Base-by-base conservation (phyloP, 2,797 vertebrate species). In the Heterohyrax brucei region DNA sequence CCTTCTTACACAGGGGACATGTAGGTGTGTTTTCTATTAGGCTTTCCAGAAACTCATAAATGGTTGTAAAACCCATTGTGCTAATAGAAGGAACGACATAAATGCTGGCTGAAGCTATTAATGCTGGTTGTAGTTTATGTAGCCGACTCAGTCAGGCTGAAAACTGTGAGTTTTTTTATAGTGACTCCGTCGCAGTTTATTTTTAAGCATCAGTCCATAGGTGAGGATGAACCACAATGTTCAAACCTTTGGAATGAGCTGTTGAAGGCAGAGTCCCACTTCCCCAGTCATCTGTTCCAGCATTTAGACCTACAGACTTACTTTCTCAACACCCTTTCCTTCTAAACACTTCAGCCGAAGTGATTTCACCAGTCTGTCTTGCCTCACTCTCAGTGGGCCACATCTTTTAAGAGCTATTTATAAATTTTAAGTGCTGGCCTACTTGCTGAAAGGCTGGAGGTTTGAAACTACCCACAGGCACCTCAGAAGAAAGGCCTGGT, bases 31-130 rank as follows among this genome's bases (percentile, higher is more conserved):
- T 97, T 98, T 92, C 94, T 96, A 97, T 97, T 97, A 97, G 89
- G 79, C 88, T 96, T 94, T 94, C 97, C 95, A 94, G 95, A 98
- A 97, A 96, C 96, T 97, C 96, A 96, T 96, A 97, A 97, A 97
- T 84, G 96, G 96, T 95, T 96, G 94, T 97, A 97, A 97, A 97
- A 88, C 61, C 95, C 94, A 93, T 94, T 95, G 95, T 96, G 95
- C 96, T 96, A 98, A 97, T 97, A 96, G 97, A 96, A 97, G 89
- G 72, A 83, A 89, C 21, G 39, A 95, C 96, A 87, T 97, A 94
- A 97, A 96, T 97, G 92, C 96, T 93, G 96, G 96, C 97, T 91
- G 96, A 83, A 94, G 87, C 95, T 91, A 91, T 95, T 89, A 96
- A 90, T 94, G 72, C 86, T 21, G 61, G 75, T 93, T 78, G 87